Base-by-base conservation (phyloP, 37 sponge, comb jelly and placozoan genomes). In the Chondrosia reniformis region DNA sequence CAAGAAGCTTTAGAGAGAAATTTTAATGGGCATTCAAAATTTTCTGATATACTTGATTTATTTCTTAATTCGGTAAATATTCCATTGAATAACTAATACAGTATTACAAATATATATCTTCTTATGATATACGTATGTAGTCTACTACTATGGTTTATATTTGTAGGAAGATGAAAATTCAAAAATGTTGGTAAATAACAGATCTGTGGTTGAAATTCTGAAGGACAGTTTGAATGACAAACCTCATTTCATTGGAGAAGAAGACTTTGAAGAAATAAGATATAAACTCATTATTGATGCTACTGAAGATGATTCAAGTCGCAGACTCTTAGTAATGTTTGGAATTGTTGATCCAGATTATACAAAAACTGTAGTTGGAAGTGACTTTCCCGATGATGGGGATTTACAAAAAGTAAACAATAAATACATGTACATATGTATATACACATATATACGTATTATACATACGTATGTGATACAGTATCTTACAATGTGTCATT, bases 221-320 rank as follows among this genome's bases (percentile, higher is more conserved):
- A 52, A 56, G 3, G 86, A 82, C 37, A 87, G 89, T 66, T 46
- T 92, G 36, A 38, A 24, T 46, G 93, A 92, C 39, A 46, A 80
- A 0, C 84, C 84, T 5, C 61, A 59, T 30, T 6, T 19, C 7
- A 13, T 30, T 13, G 17, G 28, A 30, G 15, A 19, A 19, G 52
- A 49, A 49, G 86, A 83, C 27, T 39, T 69, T 42, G 83, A 83
- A 21, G 93, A 88, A 45, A 84, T 88, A 19, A 80, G 93, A 0
- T 92, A 88, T 81, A 92, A 92, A 37, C 71, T 92, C 45, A 82
- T 92, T 45, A 92, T 92, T 41, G 93, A 92, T 74, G 82, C 89
- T 13, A 80, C 78, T 38, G 93, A 92, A 43, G 93, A 92, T 36
- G 83, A 83, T 65, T 82, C 86, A 0, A 64, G 88, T 4, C 64